These are phyloP conservation scores for Calameuta filiformis DNA, from an alignment of 2,888 invertebrate genomes.

Conservation along the genomic window DNA sequence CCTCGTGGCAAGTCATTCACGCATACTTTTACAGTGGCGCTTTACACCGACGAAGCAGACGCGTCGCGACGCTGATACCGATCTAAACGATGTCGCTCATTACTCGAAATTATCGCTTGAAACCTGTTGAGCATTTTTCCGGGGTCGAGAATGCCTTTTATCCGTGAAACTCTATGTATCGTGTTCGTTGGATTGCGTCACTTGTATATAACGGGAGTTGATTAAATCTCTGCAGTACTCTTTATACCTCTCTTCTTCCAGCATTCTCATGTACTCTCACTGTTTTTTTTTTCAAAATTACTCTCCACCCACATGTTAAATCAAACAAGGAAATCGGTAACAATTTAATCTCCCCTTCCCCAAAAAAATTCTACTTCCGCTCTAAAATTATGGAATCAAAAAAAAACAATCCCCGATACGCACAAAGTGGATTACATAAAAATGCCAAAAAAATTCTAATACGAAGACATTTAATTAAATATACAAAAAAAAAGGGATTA, in stretches of 20 bases:
- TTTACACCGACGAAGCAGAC: not conserved
- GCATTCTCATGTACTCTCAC: not conserved
- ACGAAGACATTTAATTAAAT: too few species aligned
- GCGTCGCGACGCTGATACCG: conserved; percentile 6
- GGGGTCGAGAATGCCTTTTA: conserved; percentile 1
- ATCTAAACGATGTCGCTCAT: conserved; percentile 5
- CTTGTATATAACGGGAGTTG: not conserved
- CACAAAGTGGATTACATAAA: too few species aligned
- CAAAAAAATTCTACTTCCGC: too few species aligned
- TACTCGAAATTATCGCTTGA: conserved; percentile 13
- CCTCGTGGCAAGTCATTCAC: not conserved
- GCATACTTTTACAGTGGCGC: not conserved
- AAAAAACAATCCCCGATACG: too few species aligned
- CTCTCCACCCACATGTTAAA: too few species aligned
- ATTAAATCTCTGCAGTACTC: not conserved
- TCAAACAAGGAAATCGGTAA: too few species aligned
- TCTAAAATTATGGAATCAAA: too few species aligned
- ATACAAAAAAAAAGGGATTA: too few species aligned
- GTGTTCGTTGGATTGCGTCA: not conserved
- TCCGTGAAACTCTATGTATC: not conserved
- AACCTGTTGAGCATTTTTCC: conserved; percentile 22
- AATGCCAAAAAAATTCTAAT: too few species aligned
- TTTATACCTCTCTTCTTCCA: not conserved
- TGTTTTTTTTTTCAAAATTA: not conserved
- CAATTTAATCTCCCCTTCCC: too few species aligned